Percentiles rank a stretch among this genome's conserved stretches.
Conservation (phyloP, 2,888 invertebrate species). For the Platynereis dumerilii region DNA sequence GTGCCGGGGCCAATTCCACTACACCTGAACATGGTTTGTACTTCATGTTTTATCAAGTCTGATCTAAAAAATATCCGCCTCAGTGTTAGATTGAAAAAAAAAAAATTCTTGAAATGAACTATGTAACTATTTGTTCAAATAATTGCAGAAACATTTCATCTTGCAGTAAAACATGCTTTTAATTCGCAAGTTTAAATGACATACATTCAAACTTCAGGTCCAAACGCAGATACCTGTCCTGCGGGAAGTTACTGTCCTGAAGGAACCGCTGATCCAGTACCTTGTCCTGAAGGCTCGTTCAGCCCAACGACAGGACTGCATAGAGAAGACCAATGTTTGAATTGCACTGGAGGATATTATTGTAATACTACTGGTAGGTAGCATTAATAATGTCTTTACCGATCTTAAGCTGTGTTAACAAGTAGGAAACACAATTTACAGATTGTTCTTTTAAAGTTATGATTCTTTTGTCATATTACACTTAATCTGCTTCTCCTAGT, state of each 20-base stretch:
- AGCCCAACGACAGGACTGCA: constrained; percentile 45
- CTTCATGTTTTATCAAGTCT: too few relatives aligned
- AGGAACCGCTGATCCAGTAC: constrained; percentile 50
- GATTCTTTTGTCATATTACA: too few relatives aligned
- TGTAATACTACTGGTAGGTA: constrained; percentile 54
- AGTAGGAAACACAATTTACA: not conserved
- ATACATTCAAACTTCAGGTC: constrained; percentile 33
- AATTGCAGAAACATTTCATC: not conserved
- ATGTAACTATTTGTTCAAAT: not conserved
- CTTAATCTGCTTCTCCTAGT: too few relatives aligned
- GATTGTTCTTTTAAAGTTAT: too few relatives aligned
- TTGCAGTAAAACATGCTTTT: not conserved
- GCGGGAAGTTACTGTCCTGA: constrained; percentile 56
- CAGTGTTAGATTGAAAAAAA: not conserved
- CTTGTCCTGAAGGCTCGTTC: constrained; percentile 56
- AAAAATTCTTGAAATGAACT: not conserved
- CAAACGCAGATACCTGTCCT: constrained; percentile 52
- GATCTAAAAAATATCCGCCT: not conserved
- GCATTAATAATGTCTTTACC: not conserved
- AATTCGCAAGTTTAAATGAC: not conserved
- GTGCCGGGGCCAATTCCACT: constrained; percentile 46
- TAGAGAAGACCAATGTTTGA: constrained; percentile 47
- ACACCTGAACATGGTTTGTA: constrained; percentile 44
- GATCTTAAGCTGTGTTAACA: not conserved
- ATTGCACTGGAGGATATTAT: constrained; percentile 59